These are phyloP conservation scores for Acanthaster planci DNA, from an alignment of 35 echinoderm and acorn worm genomes.

Conservation along the genomic window DNA sequence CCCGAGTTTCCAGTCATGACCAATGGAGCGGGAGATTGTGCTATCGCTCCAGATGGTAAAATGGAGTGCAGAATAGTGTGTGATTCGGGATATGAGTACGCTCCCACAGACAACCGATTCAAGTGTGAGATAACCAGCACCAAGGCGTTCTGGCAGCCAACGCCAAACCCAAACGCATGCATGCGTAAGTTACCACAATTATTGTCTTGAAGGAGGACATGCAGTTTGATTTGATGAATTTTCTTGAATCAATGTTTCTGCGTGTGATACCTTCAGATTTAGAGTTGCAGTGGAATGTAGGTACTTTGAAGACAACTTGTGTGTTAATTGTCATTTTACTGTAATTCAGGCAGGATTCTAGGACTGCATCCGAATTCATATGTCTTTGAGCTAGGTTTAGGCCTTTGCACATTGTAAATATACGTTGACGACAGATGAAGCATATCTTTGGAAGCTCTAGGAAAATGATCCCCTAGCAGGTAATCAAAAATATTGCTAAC, in stretches of 20 bases:
- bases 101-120: conserved; percentile 8
- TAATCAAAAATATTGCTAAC: no score
- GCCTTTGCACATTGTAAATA: no score
- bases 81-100: neutral
- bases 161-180: neutral
- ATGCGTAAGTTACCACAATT: conserved; percentile 18
- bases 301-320: no score
- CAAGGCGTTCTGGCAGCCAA: conserved; percentile 9
- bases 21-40: conserved; percentile 11
- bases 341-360: no score
- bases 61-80: conserved; percentile 27
- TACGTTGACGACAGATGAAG: no score
- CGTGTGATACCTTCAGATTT: neutral
- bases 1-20: neutral
- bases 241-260: neutral
- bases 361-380: no score
- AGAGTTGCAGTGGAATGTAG: neutral
- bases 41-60: neutral
- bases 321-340: no score
- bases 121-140: neutral
- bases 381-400: no score
- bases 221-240: neutral
- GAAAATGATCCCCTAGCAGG: no score
- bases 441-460: no score
- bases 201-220: neutral